phyloP scores from a whole-genome alignment of 1,140 invertebrate species.

The Drosophila athabasca region DNA sequence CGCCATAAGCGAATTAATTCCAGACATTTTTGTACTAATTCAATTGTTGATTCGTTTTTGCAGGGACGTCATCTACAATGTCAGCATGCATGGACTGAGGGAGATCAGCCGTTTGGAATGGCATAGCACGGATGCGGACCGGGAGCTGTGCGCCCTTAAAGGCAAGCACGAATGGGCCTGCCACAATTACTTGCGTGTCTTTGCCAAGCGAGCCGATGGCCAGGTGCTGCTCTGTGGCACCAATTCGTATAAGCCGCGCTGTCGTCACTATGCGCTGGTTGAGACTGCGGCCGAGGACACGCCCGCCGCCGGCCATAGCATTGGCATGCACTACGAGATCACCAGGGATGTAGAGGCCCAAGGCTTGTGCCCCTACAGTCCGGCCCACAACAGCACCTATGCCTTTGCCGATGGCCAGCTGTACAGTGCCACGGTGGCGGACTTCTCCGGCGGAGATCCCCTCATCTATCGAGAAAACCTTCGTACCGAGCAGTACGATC shows the following conservation, averaged over 20 bases:
- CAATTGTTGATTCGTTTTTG: slow-evolving; percentile 76
- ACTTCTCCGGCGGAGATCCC: slow-evolving; percentile 96
- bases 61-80: slow-evolving; percentile 91
- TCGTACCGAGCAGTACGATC: slow-evolving; percentile 92
- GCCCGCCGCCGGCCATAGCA: slow-evolving; percentile 6
- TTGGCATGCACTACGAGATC: slow-evolving; percentile 80
- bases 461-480: slow-evolving; percentile 94
- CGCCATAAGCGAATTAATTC: slow-evolving; percentile 60
- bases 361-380: slow-evolving; percentile 96
- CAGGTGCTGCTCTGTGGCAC: slow-evolving; percentile 96
- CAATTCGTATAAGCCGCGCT: slow-evolving; percentile 97
- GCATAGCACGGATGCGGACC: slow-evolving; percentile 91
- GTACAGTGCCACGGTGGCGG: slow-evolving; percentile 97
- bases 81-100: slow-evolving; percentile 89
- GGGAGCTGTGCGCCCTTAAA: slow-evolving; percentile 93
- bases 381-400: slow-evolving; percentile 96
- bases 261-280: slow-evolving; percentile 85
- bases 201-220: slow-evolving; percentile 87
- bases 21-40: slow-evolving; percentile 78
- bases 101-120: slow-evolving; percentile 90
- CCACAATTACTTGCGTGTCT: slow-evolving; percentile 97
- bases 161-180: slow-evolving; percentile 94
- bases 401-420: slow-evolving; percentile 93
- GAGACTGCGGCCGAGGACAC: slow-evolving; percentile 39
- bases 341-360: slow-evolving; percentile 90